Percentiles rank a stretch among this genome's conserved stretches.
These are phyloP conservation scores for Chromis chromis DNA, from an alignment of 2,797 vertebrate genomes.

Conservation along the genomic window DNA sequence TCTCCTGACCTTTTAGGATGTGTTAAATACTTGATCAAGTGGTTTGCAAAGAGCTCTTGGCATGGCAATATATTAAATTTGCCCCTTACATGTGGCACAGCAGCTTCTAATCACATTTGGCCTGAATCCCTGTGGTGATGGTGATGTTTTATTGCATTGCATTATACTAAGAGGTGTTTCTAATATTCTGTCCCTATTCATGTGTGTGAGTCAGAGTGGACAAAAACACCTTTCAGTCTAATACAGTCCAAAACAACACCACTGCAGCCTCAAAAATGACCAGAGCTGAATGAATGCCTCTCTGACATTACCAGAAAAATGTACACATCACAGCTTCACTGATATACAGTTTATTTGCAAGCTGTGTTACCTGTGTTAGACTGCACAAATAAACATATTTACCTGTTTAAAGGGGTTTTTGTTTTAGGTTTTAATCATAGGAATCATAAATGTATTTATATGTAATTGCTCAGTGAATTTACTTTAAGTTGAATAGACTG, in stretches of 20 bases:
- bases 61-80: constrained; percentile 29
- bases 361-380: neutral
- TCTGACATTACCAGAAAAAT: neutral
- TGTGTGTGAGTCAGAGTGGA: constrained; percentile 14
- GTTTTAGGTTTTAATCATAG: too few species aligned
- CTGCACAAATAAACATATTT: neutral
- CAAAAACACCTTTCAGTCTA: constrained; percentile 9
- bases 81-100: constrained; percentile 27
- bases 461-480: neutral
- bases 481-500: neutral
- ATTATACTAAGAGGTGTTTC: constrained; percentile 43
- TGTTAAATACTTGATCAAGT: constrained; percentile 32
- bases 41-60: constrained; percentile 27
- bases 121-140: constrained; percentile 35
- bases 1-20: constrained; percentile 14
- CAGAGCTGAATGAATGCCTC: neutral
- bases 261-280: neutral
- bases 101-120: constrained; percentile 50
- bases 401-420: too few species aligned
- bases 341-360: neutral
- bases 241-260: constrained; percentile 6
- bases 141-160: constrained; percentile 42
- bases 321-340: neutral
- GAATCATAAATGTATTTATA: neutral
- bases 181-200: constrained; percentile 25